Base-by-base conservation (phyloP, 2,888 invertebrate species). In the Griposia aprilina region DNA sequence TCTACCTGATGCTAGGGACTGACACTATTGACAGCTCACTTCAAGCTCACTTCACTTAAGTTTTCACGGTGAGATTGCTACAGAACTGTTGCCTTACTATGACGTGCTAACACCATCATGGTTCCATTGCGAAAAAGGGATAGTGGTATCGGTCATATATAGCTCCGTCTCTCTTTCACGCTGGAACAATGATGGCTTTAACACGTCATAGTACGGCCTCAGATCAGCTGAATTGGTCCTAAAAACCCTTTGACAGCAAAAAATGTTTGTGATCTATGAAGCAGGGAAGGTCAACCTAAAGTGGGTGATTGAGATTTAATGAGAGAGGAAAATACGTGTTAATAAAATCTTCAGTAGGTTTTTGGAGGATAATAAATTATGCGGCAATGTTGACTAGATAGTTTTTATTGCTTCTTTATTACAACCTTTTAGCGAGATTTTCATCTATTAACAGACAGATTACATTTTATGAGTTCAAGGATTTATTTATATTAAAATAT, bases 361-460 rank as follows among this genome's bases (percentile, higher is more conserved):
- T 84, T 87, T 73, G 71, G 59, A 48, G 20, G 76, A 81, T 77
- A 59, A 60, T 84, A 87, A 87, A 89, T 86, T 80, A 83, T 60
- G 36, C 70, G 41, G 69, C 65, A 65, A 70, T 62, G 62, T 78
- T 69, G 63, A 74, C 59, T 76, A 41, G 30, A 76, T 80, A 70
- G 74, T 50, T 85, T 85, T 88, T 87, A 87, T 87, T 78, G 69
- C 67, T 73, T 83, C 77, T 88, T 87, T 85, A 88, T 84, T 80
- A 67, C 41, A 59, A 75, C 23, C 36, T 81, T 85, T 82, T 81
- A 78, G 78, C 72, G 71, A 76, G 60, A 65, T 75, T 74, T 75
- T 71, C 60, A 65, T 80, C 66, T 79, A 73, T 75, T 75, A 62
- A 72, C 65, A 52, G 55, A 81, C 23, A 62, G 62, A 78, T 85